A percentile compares a stretch with the other conserved stretches of the same genome.
These are phyloP conservation scores for Calvadosia cruxmelitensis DNA, from an alignment of 30 jellyfish, hydroid and myxozoan species.

Conservation along the genomic window DNA sequence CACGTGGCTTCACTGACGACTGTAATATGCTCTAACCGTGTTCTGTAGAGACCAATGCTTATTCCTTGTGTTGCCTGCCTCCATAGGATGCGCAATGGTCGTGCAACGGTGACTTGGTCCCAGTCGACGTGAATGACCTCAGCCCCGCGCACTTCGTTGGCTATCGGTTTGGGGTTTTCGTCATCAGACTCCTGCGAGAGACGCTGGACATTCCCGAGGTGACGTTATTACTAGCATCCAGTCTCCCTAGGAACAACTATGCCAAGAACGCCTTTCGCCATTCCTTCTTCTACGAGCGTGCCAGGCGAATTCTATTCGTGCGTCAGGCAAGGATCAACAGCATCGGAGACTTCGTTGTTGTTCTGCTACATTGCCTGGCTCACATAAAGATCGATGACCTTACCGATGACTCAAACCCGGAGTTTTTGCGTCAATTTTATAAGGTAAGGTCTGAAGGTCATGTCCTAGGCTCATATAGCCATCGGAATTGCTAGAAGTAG, in stretches of 20 bases:
- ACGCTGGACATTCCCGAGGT: conserved; percentile 75
- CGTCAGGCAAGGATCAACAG: conserved; percentile 94
- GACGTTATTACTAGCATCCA: conserved; percentile 78
- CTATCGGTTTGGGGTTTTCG: conserved; percentile 90
- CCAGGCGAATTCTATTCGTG: conserved; percentile 65
- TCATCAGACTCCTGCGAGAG: conserved; percentile 62
- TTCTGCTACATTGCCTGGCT: conserved; percentile 87
- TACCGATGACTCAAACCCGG: conserved; percentile 58
- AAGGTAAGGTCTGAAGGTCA: conserved; percentile 37
- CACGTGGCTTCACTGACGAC: too few relatives aligned
- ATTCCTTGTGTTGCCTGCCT: background rate
- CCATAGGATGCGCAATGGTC: conserved; percentile 95
- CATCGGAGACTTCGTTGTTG: conserved; percentile 89
- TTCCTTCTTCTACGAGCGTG: conserved; percentile 89
- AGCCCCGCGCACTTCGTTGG: conserved; percentile 92
- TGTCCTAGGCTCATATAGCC: background rate
- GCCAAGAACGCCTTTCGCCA: conserved; percentile 88
- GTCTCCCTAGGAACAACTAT: conserved; percentile 83
- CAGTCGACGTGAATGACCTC: conserved; percentile 90
- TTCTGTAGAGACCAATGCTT: too few relatives aligned
- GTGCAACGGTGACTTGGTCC: conserved; percentile 77
- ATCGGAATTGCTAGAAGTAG: too few relatives aligned
- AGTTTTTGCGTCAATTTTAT: conserved; percentile 79
- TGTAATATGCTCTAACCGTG: too few relatives aligned
- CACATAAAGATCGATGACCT: conserved; percentile 85